These are phyloP conservation scores for Tamias sibiricus DNA, from an alignment of 2,113 vertebrate species.

Conservation along the genomic window DNA sequence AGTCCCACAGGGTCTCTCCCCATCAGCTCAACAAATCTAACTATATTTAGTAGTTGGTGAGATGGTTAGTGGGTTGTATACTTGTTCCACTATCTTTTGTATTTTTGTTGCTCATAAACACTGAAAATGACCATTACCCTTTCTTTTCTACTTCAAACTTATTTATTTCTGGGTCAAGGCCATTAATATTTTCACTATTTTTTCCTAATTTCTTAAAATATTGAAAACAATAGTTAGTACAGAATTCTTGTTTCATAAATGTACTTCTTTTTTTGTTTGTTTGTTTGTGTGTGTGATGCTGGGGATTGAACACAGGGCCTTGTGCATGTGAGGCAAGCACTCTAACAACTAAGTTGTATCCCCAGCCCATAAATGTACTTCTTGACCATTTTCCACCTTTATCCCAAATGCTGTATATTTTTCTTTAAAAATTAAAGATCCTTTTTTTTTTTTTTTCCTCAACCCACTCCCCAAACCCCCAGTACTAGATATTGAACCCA, in stretches of 20 bases:
- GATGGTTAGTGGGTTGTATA: background rate
- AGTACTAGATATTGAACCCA: background rate
- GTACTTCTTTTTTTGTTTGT: background rate
- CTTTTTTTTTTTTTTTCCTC: background rate
- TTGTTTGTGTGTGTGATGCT: no score
- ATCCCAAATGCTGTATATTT: background rate
- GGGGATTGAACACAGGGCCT: no score
- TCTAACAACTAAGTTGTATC: no score
- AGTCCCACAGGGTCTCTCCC: slow-evolving; percentile 69
- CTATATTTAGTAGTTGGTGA: slow-evolving; percentile 48
- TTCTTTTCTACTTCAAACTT: background rate
- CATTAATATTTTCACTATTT: background rate
- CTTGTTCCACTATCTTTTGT: background rate
- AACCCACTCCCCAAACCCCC: no score
- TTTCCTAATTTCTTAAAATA: slow-evolving; percentile 9
- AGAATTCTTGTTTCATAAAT: background rate
- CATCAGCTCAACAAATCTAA: background rate
- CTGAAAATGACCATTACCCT: background rate
- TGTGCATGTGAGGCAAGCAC: no score
- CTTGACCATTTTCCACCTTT: background rate
- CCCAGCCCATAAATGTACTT: background rate
- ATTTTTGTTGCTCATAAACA: slow-evolving; percentile 50
- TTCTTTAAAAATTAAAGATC: slow-evolving; percentile 1
- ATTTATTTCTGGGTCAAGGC: background rate
- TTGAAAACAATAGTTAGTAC: background rate